Conservation (phyloP, 2,888 invertebrate species). For the Bedellia somnulentella region DNA sequence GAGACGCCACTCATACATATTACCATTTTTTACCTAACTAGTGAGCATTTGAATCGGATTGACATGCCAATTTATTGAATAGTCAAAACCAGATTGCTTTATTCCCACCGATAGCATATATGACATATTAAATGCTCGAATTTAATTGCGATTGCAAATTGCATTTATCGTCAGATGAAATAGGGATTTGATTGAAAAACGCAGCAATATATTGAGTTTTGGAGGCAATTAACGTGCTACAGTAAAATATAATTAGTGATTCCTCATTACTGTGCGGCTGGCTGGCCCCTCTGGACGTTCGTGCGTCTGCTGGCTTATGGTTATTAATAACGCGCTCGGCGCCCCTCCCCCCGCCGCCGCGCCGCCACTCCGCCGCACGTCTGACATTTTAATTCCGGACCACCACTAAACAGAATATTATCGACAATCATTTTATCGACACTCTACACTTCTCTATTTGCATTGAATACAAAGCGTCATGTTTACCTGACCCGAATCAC, state of each 20-base stretch:
- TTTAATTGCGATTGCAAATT: no score
- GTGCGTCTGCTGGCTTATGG: constrained; percentile 61
- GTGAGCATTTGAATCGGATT: no score
- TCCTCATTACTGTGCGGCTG: constrained; percentile 55
- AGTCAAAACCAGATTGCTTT: no score
- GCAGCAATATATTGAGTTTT: no score
- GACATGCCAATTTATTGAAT: no score
- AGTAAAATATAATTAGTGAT: constrained; percentile 62
- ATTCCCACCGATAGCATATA: no score
- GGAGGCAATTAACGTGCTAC: no score
- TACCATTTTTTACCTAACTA: no score
- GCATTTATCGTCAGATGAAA: no score
- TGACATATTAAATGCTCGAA: no score
- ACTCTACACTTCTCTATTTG: constrained; percentile 26
- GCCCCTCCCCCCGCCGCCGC: constrained; percentile 19
- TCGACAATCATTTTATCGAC: constrained; percentile 47
- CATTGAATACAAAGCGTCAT: constrained; percentile 8
- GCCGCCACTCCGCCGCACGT: constrained; percentile 43
- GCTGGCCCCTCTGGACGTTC: constrained; percentile 59
- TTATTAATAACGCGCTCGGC: constrained; percentile 53
- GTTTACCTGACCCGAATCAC: constrained; percentile 9
- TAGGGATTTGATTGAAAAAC: no score
- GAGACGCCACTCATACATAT: no score
- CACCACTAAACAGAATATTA: constrained; percentile 28
- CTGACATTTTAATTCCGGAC: constrained; percentile 60